phyloP scores from a whole-genome alignment of 2,113 vertebrate genomes.

The Microcebus jonahi region DNA sequence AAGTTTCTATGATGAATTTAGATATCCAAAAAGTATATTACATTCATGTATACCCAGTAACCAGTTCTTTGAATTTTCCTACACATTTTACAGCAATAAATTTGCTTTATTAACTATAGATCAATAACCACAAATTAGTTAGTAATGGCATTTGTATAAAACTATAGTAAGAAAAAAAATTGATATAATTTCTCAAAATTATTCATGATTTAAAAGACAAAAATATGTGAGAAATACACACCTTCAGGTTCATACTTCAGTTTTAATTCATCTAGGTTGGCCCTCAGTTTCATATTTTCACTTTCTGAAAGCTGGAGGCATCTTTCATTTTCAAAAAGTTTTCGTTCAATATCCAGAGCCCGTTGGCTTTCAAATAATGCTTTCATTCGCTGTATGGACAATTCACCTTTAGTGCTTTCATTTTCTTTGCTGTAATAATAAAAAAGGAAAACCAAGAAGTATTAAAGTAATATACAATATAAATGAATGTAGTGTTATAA shows the following conservation, averaged over 20 bases:
- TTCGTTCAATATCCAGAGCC: conserved; percentile 94
- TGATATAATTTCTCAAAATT: background rate
- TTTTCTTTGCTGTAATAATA: conserved; percentile 87
- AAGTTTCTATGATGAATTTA: background rate
- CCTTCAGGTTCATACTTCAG: conserved; percentile 95
- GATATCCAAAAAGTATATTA: background rate
- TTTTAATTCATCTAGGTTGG: conserved; percentile 92
- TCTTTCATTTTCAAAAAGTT: conserved; percentile 92
- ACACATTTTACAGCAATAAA: background rate
- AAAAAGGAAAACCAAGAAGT: conserved; percentile 5
- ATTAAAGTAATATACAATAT: background rate
- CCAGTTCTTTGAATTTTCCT: conserved; percentile 24
- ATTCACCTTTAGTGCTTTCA: conserved; percentile 90
- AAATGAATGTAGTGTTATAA: background rate
- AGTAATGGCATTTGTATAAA: background rate
- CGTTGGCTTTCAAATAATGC: conserved; percentile 96
- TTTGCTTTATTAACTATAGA: background rate
- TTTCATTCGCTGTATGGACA: conserved; percentile 96
- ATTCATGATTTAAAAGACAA: conserved; percentile 12
- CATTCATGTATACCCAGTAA: background rate
- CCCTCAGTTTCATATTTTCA: conserved; percentile 93
- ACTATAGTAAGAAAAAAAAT: background rate
- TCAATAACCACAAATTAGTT: background rate
- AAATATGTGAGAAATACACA: conserved; percentile 69
- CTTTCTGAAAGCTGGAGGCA: conserved; percentile 91